Base-by-base conservation (phyloP, 2,797 vertebrate species). In the Moxostoma hubbsi region DNA sequence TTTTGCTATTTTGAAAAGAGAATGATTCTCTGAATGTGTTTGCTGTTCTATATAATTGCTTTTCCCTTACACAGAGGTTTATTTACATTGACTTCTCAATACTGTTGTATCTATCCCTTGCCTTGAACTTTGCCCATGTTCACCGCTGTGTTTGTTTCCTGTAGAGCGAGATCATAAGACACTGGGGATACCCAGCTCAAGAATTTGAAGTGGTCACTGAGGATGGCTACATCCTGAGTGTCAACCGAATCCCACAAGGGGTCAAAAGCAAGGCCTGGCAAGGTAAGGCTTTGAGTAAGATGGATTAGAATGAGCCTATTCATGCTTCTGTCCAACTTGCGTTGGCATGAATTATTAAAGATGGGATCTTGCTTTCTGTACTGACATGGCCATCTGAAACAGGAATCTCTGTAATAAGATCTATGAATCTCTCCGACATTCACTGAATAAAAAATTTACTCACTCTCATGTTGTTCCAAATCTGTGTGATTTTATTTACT, bases 201-300 rank as follows among this genome's bases (percentile, higher is more conserved):
- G 97, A 98, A 9, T 92, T 97, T 0, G 85, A 95, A 18, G 95
- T 98, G 1, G 81, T 92, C 77, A 98, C 98, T 4, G 92, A 95
- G 76, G 98, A 98, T 54, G 96, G 95, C 0, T 99, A 96, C 88
- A 95, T 97, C 86, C 93, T 99, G 77, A 88, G 79, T 0, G 2
- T 98, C 82, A 96, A 98, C 89, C 91, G 97, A 88, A 98, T 99
- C 86, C 97, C 97, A n/a, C 87, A 89, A 0, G 95, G 96, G 58
- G 87, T 89, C 70, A 93, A 89, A 83, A 89, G 77, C 45, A 82
- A 84, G 1, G 46, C 57, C 59, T 45, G 58, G 50, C 59, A 83
- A 70, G 88, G 86, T 89, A 78, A 80, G 65, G 50, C 15, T 51
- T 61, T 69, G n/a, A 2, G 36, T n/a, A 58, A 45, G n/a, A 51